Percentiles rank a stretch among this genome's conserved stretches.
Evolutionary conservation across 2,113 vertebrate genomes (phyloP).

Genomic region (Plecturocebus donacophilus): DNA sequence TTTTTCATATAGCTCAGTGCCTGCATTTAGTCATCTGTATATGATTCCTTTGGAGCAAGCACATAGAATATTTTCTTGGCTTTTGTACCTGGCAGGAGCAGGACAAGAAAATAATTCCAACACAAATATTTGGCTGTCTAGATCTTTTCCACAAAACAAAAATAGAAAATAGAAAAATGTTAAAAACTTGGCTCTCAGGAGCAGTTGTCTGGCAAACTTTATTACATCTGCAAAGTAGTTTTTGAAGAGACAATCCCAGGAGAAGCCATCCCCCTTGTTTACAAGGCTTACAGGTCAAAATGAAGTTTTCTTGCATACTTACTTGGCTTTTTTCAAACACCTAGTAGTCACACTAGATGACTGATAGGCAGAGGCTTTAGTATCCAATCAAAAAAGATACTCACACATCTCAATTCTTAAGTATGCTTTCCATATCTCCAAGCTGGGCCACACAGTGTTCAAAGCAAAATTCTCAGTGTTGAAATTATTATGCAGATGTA

Average conservation of each 20-base stretch:
- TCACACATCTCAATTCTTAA: neutral
- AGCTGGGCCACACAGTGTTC: neutral
- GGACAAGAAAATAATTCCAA: slow-evolving; percentile 26
- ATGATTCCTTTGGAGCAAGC: neutral
- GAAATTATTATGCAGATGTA: neutral
- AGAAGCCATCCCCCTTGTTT: neutral
- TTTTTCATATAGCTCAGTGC: neutral
- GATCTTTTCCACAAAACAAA: slow-evolving; percentile 26
- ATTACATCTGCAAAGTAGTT: neutral
- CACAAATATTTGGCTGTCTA: slow-evolving; percentile 32
- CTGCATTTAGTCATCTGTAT: neutral
- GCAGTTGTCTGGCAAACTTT: slow-evolving; percentile 13
- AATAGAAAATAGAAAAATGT: slow-evolving; percentile 38
- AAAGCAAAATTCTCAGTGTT: neutral
- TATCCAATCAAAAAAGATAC: neutral
- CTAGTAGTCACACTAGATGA: neutral
- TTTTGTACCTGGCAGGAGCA: neutral
- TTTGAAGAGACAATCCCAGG: neutral
- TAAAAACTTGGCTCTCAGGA: slow-evolving; percentile 17
- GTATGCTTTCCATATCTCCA: neutral
- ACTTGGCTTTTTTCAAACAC: neutral
- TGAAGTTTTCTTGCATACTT: neutral
- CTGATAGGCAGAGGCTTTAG: neutral
- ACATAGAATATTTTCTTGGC: slow-evolving; percentile 45
- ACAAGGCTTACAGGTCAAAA: neutral